Percentiles rank a stretch among this genome's conserved stretches.
These are phyloP conservation scores for Hybognathus amarus DNA, from an alignment of 2,797 vertebrate species.

Conservation along the genomic window DNA sequence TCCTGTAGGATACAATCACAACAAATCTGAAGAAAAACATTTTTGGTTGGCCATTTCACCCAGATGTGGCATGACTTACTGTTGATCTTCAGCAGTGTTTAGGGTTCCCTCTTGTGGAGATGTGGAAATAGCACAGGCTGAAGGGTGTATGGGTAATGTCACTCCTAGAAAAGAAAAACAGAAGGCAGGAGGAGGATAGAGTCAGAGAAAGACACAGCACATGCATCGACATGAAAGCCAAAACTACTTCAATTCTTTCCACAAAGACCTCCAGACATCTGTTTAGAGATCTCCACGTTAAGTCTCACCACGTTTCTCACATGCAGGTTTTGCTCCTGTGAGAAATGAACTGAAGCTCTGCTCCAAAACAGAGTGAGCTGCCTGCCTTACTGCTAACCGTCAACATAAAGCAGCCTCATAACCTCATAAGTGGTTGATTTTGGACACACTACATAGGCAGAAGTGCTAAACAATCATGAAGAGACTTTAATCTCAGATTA, in stretches of 20 bases:
- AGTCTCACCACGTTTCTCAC: background rate
- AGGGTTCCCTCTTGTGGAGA: background rate
- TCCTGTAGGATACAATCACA: conserved; percentile 63
- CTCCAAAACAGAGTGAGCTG: background rate
- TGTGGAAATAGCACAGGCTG: conserved; percentile 69
- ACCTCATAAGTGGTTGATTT: background rate
- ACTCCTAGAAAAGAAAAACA: conserved; percentile 70
- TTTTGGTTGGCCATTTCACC: background rate
- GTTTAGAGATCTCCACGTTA: background rate
- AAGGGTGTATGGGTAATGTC: conserved; percentile 68
- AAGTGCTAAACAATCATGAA: background rate
- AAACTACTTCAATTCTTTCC: conserved; percentile 8
- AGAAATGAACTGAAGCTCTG: background rate
- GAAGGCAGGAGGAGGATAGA: background rate
- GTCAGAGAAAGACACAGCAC: background rate
- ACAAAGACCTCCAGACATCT: background rate
- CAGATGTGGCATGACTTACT: conserved; percentile 47
- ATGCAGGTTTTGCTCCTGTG: background rate
- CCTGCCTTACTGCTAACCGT: background rate
- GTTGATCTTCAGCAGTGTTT: conserved; percentile 42
- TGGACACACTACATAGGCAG: background rate
- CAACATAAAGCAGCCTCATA: background rate
- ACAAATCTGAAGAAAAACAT: background rate
- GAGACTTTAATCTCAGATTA: background rate
- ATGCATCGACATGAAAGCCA: background rate